phyloP scores from a whole-genome alignment of 2,113 vertebrate genomes.

The Setophaga kirtlandii region DNA sequence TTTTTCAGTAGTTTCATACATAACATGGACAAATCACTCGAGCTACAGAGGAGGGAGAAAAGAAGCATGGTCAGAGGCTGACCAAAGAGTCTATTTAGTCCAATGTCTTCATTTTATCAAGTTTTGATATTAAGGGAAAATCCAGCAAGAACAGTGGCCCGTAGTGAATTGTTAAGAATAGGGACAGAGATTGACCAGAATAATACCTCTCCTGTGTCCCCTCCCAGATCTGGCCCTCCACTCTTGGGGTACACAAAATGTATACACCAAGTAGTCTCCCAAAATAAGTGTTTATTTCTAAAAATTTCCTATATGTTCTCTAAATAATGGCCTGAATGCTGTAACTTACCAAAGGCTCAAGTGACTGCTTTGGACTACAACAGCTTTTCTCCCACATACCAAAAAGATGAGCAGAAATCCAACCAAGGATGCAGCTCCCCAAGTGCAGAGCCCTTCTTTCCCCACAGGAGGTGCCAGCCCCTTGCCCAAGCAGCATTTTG shows the following conservation, averaged over 20 bases:
- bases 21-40: background rate
- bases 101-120: rapidly evolving
- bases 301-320: background rate
- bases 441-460: background rate
- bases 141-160: background rate
- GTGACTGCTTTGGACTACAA: background rate
- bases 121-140: background rate
- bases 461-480: background rate
- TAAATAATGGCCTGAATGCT: background rate
- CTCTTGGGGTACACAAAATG: background rate
- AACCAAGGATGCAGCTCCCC: background rate
- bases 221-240: background rate
- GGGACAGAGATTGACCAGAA: background rate
- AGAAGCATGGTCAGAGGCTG: background rate
- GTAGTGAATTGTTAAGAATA: background rate
- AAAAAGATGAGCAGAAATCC: background rate
- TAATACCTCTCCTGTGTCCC: background rate
- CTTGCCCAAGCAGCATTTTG: background rate
- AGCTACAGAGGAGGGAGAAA: background rate
- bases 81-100: background rate
- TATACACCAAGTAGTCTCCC: background rate
- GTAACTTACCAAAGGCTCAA: background rate
- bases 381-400: background rate
- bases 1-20: background rate
- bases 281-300: background rate